These are phyloP conservation scores for Engystomops pustulosus DNA, from an alignment of 2,113 vertebrate species.

Conservation along the genomic window DNA sequence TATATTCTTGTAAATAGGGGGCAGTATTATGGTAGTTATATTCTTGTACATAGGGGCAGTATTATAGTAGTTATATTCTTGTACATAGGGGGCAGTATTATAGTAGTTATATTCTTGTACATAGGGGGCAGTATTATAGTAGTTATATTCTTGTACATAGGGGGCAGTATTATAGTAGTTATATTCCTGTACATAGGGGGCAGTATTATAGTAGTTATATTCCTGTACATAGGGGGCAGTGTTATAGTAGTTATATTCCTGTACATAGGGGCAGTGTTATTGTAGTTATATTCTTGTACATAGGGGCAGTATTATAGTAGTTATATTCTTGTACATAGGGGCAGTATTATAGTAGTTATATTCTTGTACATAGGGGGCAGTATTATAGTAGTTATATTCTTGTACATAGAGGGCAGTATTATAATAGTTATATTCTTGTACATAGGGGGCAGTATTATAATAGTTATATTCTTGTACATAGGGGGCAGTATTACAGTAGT, in stretches of 20 bases:
- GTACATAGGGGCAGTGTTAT: neutral
- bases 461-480: constrained; percentile 14
- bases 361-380: neutral
- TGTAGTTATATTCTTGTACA: constrained; percentile 1
- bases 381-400: constrained; percentile 17
- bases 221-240: neutral
- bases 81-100: constrained; percentile 2
- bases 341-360: constrained; percentile 14
- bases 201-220: constrained; percentile 14
- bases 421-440: constrained; percentile 11
- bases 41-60: neutral
- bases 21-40: constrained; percentile 1
- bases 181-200: constrained; percentile 3
- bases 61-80: constrained; percentile 14
- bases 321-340: constrained; percentile 1
- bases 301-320: constrained; percentile 8
- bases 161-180: neutral
- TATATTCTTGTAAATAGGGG: neutral
- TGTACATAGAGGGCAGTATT: neutral
- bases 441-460: neutral
- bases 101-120: constrained; percentile 13
- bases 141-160: constrained; percentile 13
- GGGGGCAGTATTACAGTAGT: neutral
- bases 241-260: neutral
- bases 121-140: constrained; percentile 1